Conservation (phyloP, 2,888 invertebrate species). For the Euspilapteryx auroguttella region DNA sequence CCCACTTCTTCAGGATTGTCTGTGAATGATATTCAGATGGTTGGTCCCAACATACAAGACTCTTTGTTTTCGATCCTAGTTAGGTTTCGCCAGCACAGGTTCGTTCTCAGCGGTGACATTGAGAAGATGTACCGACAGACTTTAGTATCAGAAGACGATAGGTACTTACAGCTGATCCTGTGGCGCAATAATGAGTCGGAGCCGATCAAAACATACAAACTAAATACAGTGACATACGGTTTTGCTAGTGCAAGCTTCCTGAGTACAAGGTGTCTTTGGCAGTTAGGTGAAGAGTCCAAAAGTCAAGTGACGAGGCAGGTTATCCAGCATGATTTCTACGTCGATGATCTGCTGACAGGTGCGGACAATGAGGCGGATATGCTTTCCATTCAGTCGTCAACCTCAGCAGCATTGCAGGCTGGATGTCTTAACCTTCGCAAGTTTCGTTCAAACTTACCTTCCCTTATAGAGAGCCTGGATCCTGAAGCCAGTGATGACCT, state of each 20-base stretch:
- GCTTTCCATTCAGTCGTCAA: not conserved
- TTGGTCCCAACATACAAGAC: constrained; percentile 9
- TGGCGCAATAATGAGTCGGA: constrained; percentile 9
- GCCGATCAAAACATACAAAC: constrained; percentile 6
- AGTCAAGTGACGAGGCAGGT: not conserved
- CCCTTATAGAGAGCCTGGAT: not conserved
- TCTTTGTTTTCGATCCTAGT: constrained; percentile 6
- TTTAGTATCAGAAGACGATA: constrained; percentile 1
- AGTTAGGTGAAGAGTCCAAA: not conserved
- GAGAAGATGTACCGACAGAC: constrained; percentile 4
- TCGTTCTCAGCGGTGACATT: constrained; percentile 2
- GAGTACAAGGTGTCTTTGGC: constrained; percentile 1
- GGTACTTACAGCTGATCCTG: constrained; percentile 8
- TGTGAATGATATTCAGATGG: constrained; percentile 8
- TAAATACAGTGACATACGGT: constrained; percentile 11
- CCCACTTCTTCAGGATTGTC: constrained; percentile 6
- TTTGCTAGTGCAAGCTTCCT: constrained; percentile 9
- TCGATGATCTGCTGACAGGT: too few species aligned
- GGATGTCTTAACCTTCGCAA: not conserved
- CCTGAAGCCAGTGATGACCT: not conserved
- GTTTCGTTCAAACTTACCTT: not conserved
- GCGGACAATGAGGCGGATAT: too few species aligned
- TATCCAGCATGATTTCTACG: not conserved
- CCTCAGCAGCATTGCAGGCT: not conserved
- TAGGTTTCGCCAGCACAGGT: constrained; percentile 2